A percentile compares a stretch with the other conserved stretches of the same genome.
Evolutionary conservation across 2,113 vertebrate species (phyloP).

Genomic region (Sylvilagus bachmani): DNA sequence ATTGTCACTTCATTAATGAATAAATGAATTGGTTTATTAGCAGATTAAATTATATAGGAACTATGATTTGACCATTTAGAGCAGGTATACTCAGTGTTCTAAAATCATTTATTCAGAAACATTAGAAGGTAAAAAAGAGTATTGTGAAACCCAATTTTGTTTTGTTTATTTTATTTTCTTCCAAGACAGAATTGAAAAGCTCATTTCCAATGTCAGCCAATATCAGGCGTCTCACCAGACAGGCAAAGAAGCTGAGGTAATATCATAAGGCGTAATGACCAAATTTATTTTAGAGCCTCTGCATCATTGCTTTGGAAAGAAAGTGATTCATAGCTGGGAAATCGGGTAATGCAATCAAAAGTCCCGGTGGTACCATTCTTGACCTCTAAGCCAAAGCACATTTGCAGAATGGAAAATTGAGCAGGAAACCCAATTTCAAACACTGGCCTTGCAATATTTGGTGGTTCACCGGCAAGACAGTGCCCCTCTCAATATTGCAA

Average conservation of each 20-base stretch:
- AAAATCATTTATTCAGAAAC: not conserved
- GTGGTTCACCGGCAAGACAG: not conserved
- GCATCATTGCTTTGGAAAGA: slow-evolving; percentile 54
- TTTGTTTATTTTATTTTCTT: slow-evolving; percentile 27
- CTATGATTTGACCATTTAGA: not conserved
- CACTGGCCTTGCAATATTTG: not conserved
- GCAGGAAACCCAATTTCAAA: slow-evolving; percentile 29
- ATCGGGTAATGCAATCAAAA: slow-evolving; percentile 72
- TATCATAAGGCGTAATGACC: slow-evolving; percentile 57
- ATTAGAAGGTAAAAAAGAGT: not conserved
- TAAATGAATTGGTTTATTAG: not conserved
- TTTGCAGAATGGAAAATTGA: slow-evolving; percentile 70
- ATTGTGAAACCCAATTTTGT: not conserved
- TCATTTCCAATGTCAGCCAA: slow-evolving; percentile 27
- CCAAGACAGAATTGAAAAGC: slow-evolving; percentile 33
- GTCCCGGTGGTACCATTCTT: slow-evolving; percentile 65
- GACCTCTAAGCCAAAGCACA: slow-evolving; percentile 75
- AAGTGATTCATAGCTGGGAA: slow-evolving; percentile 74
- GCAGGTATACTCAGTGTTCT: not conserved
- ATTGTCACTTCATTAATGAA: not conserved
- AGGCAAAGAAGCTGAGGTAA: slow-evolving; percentile 12
- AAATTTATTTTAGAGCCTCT: slow-evolving; percentile 71
- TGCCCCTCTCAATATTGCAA: slow-evolving; percentile 59
- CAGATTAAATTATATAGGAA: not conserved
- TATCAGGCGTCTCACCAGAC: slow-evolving; percentile 46